Conservation (phyloP, 2,888 invertebrate species). For the Hemaris fuciformis region DNA sequence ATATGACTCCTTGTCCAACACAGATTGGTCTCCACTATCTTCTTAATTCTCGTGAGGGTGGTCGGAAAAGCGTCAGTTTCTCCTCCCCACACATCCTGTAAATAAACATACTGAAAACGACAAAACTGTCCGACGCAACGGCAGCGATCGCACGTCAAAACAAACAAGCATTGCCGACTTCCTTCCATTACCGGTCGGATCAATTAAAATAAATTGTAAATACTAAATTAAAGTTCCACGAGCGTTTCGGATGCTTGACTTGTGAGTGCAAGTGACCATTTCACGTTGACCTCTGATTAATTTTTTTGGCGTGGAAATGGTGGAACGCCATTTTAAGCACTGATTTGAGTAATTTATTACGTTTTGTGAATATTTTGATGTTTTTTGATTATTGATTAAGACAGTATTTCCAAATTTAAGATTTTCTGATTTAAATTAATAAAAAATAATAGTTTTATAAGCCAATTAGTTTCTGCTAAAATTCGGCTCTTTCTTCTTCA, state of each 20-base stretch:
- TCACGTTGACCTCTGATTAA: background rate
- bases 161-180: constrained; percentile 18
- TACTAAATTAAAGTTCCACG: constrained; percentile 9
- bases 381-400: no score
- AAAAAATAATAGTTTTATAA: no score
- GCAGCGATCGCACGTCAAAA: background rate
- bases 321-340: background rate
- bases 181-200: background rate
- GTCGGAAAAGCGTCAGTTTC: background rate
- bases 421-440: no score
- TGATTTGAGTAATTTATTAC: background rate
- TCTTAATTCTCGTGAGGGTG: no score
- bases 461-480: no score
- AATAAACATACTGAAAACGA: background rate
- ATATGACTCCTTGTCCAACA: no score
- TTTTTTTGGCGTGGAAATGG: background rate
- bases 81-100: background rate
- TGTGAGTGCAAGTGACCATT: background rate
- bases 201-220: constrained; percentile 7
- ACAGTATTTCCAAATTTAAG: no score
- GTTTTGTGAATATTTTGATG: no score
- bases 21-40: no score
- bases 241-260: constrained; percentile 18
- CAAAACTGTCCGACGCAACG: background rate
- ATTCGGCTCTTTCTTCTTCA: no score